Base-by-base conservation (phyloP, 1,140 invertebrate genomes). In the Heliconius himera region DNA sequence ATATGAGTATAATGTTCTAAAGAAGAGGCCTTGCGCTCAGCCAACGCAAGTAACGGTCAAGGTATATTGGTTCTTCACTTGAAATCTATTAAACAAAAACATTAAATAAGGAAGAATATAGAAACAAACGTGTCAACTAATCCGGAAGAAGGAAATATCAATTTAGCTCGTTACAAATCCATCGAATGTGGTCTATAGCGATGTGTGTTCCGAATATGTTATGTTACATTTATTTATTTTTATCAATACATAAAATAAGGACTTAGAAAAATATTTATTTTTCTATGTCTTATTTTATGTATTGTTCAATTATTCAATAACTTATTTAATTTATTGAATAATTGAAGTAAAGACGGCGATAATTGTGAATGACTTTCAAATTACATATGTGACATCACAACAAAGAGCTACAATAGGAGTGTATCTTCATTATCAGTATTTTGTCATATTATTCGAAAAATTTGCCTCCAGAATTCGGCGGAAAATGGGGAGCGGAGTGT, bases 1-100 rank as follows among this genome's bases (percentile, higher is more conserved):
- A 90, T 90, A 88, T 89, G 89, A 90, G 88, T 84, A 87, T 87
- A 87, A 87, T 83, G 76, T 80, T 80, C 86, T 87, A 77, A 56
- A 80, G 75, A 72, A 88, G 90, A 91, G 91, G 88, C 85, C 86
- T 80, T 78, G 79, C 56, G 56, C 26, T 79, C 73, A 33, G 80
- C 75, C 73, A 77, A 51, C 71, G 72, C 83, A 83, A 71, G 51
- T 20, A 74, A 76, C 74, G 82, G 89, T 90, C 88, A 90, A 88
- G 88, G 87, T 79, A 79, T 82, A 56, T 66, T 66, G 60, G 22
- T 22, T 71, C 29, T 71, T 71, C 20, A 71, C 70, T 71, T 18
- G 36, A 38, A 71, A 71, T 38, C 70, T 56, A 20, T 74, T 54
- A 33, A 74, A 54, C 73, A 49, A 73, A 56, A 56, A 56, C 73